Evolutionary conservation across 2,113 vertebrate species (phyloP).

Genomic region (Sylvicapra grimmia): DNA sequence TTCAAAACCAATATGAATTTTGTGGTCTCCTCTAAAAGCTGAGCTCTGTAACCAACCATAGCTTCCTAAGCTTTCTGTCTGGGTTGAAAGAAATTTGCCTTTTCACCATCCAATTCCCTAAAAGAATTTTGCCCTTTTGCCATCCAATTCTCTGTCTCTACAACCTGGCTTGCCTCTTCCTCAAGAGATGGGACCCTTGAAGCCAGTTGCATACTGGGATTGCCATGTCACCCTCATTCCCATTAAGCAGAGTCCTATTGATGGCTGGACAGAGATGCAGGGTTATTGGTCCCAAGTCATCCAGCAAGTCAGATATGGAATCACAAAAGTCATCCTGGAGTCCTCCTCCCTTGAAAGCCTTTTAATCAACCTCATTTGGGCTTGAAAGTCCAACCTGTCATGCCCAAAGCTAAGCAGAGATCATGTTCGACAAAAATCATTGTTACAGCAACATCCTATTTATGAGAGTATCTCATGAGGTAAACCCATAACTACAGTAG

Average conservation of each 20-base stretch:
- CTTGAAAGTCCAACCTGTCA: neutral
- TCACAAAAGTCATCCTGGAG: neutral
- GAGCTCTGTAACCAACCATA: neutral
- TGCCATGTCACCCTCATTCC: neutral
- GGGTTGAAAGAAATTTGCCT: conserved; percentile 39
- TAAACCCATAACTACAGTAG: neutral
- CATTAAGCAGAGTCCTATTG: neutral
- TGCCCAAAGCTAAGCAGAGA: neutral
- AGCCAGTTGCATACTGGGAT: neutral
- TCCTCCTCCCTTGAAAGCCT: neutral
- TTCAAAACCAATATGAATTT: conserved; percentile 8
- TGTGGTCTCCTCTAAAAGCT: neutral
- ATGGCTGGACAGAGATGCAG: neutral
- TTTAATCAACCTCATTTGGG: neutral
- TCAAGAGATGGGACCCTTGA: neutral
- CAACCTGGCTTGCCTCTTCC: neutral
- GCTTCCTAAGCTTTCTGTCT: neutral
- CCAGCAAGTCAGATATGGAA: neutral
- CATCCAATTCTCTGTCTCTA: neutral
- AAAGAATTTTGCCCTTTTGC: conserved; percentile 40
- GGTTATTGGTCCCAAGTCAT: neutral
- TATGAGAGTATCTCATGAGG: neutral
- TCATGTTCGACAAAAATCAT: neutral
- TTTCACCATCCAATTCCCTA: conserved; percentile 23
- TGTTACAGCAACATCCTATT: neutral